Conservation (phyloP, 2,797 vertebrate species). For the Okamejei kenojei region DNA sequence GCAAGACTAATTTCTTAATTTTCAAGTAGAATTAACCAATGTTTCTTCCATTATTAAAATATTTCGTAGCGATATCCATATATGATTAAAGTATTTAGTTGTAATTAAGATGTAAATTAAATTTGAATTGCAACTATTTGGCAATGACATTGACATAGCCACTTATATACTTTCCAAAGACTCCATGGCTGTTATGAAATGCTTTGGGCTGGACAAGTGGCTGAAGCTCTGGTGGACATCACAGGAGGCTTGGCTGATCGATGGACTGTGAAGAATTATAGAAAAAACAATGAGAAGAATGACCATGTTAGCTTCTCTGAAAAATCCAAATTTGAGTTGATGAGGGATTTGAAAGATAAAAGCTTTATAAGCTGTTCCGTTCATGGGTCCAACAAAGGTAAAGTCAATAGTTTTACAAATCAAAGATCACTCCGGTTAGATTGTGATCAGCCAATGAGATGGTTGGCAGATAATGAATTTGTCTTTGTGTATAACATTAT, state of each 20-base stretch:
- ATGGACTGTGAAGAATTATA: constrained; percentile 64
- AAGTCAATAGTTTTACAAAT: constrained; percentile 39
- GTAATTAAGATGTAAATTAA: background rate
- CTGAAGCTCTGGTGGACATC: constrained; percentile 85
- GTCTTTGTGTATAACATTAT: background rate
- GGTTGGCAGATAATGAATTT: no score
- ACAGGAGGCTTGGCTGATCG: constrained; percentile 80
- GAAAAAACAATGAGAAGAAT: constrained; percentile 41
- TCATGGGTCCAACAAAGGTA: constrained; percentile 67
- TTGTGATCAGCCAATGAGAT: background rate
- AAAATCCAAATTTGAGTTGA: constrained; percentile 60
- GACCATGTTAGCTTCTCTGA: constrained; percentile 50
- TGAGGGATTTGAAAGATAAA: constrained; percentile 65
- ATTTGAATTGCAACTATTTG: background rate
- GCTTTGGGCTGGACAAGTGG: constrained; percentile 91
- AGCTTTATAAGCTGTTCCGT: constrained; percentile 83
- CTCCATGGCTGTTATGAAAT: constrained; percentile 80
- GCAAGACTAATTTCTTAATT: no score
- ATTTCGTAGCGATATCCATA: no score
- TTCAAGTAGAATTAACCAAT: no score
- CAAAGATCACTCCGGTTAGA: background rate
- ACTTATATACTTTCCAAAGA: constrained; percentile 51
- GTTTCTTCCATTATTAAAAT: no score
- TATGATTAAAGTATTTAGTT: background rate
- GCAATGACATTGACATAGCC: background rate